Evolutionary conservation across 2,113 vertebrate genomes (phyloP).

Genomic region (Osmerus mordax): DNA sequence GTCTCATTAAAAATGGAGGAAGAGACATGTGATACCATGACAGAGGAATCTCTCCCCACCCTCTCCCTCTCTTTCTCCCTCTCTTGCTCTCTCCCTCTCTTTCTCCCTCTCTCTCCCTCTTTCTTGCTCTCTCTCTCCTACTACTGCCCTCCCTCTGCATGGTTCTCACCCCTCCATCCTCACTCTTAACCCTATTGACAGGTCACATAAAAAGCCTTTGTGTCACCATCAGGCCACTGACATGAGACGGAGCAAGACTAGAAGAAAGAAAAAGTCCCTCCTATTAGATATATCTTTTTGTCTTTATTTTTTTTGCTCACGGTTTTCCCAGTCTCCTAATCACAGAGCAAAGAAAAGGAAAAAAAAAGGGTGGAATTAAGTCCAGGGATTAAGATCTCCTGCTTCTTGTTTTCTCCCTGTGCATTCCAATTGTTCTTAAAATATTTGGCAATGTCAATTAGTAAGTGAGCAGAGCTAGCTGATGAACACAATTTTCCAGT

Average conservation of each 20-base stretch:
- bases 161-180: conserved; percentile 53
- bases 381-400: conserved; percentile 97
- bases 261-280: conserved; percentile 55
- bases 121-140: not conserved
- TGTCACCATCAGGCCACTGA: conserved; percentile 72
- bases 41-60: conserved; percentile 53
- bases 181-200: conserved; percentile 80
- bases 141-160: not conserved
- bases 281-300: conserved; percentile 4
- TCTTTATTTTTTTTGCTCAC: conserved; percentile 64
- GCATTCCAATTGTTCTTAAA: conserved; percentile 99
- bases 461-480: conserved; percentile 99
- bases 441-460: conserved; percentile 99
- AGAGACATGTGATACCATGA: conserved; percentile 79
- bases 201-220: conserved; percentile 83
- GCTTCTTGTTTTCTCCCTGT: conserved; percentile 65
- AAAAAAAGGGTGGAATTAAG: conserved; percentile 78
- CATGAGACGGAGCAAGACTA: conserved; percentile 80
- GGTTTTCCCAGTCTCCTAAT: conserved; percentile 67
- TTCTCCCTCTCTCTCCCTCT: conserved; percentile 14
- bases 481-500: conserved; percentile 99
- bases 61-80: conserved; percentile 29
- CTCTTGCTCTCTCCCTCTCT: conserved; percentile 52
- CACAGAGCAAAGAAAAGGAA: conserved; percentile 44
- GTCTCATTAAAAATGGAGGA: conserved; percentile 90